Evolutionary conservation across 2,888 invertebrate species (phyloP), one percentile per base, ranked within the genome.

Genomic region (Alentia gelatinosa): DNA sequence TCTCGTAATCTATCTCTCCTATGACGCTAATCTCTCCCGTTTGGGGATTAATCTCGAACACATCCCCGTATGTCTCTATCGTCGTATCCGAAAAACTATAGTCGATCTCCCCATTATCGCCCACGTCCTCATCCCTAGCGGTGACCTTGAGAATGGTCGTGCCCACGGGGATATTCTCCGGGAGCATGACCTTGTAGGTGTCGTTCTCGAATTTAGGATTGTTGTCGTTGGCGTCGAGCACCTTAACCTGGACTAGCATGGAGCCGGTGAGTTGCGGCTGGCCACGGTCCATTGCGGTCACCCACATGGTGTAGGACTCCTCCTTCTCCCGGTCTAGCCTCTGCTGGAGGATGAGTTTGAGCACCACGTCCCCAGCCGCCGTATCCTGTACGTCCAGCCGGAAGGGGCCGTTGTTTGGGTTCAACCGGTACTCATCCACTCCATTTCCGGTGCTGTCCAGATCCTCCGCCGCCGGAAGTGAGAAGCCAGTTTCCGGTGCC

Each of bases 161-260:
- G 12, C 90, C 90, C 42, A 91, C 79, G 1, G 90, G 90, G 30
- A 84, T 56, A 84, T 93, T 91, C 89, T 92, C 92, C 3, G 50
- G 88, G 15, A 91, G 68, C 50, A 39, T 56, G 79, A 92, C 91
- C 23, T 42, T 40, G 63, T 92, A 92, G 5, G 19, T 37, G 30
- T 40, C 88, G 23, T 75, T 68, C 7, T 63, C 74, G 88, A 95
- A 94, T 15, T 92, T 91, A 0, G 95, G 95, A 0, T 91, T 89
- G 83, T 95, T 94, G 89, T 95, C 95, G 83, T 95, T 95, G 26
- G 89, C 91, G 39, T 92, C 92, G 35, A 89, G 50, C 12, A 92
- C 90, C 15, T 56, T 37, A n/a, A 92, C 86, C 23, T 88, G 89
- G 23, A 92, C 89, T 26, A 84, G 40, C 40, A 92, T 90, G 47